Base-by-base conservation (phyloP, 2,797 vertebrate genomes). In the Denticeps clupeoides region DNA sequence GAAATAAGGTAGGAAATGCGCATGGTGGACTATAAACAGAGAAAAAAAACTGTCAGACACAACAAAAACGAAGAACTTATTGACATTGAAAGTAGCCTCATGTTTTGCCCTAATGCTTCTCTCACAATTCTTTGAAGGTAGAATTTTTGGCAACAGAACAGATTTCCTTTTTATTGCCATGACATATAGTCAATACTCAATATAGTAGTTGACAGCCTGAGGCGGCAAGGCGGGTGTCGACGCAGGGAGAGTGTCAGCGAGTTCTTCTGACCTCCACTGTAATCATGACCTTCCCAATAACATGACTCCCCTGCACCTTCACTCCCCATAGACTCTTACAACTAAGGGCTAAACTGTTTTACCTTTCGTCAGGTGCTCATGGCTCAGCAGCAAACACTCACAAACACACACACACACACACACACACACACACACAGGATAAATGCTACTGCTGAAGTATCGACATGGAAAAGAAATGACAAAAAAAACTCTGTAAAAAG, bases 271-370 rank as follows among this genome's bases (percentile, higher is more conserved):
- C 78, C 79, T 75, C 78, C 71, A 74, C 79, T 82, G 82, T 81
- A 83, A 83, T 83, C 78, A 81, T 80, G 81, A 82, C 81, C 80
- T 83, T 78, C 79, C 73, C 78, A 86, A 82, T 82, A 86, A 83
- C 82, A 79, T 54, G 59, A 77, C 75, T 76, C 73, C 70, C 73
- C 71, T 68, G 71, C 64, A 72, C 74, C 72, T 65, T 64, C 63
- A 54, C 67, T 82, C 76, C 72, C 78, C 29, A 45, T 72, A 72
- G 78, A 75, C 67, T 69, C 62, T 62, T 75, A 70, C 69, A 67
- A 74, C 74, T 72, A 64, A 64, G 64, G 68, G 67, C 71, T 72
- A 75, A 80, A 78, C 77, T 75, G 68, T 62, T 74, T 75, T 77
- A 79, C 69, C 56, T 46, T 56, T 55, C 71, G 67, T 69, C 68